Evolutionary conservation across 2,888 invertebrate species (phyloP).

Genomic region (Cactoblastis cactorum): DNA sequence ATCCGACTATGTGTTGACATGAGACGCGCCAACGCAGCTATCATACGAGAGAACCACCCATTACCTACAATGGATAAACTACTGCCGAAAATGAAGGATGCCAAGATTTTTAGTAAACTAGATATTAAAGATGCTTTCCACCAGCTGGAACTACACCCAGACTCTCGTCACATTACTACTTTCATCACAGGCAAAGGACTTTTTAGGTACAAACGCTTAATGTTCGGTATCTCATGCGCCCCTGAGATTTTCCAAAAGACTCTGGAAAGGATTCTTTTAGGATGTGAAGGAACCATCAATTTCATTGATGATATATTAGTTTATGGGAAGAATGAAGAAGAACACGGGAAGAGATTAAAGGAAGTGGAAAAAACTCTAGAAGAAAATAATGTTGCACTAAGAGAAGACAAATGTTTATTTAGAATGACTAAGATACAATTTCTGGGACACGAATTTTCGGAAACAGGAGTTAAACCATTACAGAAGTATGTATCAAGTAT

Average conservation of each 20-base stretch:
- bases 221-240: slow-evolving; percentile 51
- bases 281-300: not conserved
- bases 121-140: not conserved
- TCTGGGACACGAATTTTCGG: no score
- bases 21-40: slow-evolving; percentile 32
- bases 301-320: no score
- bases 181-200: slow-evolving; percentile 25
- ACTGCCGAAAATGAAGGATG: not conserved
- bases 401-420: no score
- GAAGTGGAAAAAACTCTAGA: no score
- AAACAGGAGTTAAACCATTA: no score
- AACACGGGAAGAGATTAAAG: no score
- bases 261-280: not conserved
- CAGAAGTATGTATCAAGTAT: no score
- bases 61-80: slow-evolving; percentile 29
- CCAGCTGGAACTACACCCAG: not conserved
- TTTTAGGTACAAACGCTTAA: slow-evolving; percentile 43
- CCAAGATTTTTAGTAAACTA: not conserved
- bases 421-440: no score
- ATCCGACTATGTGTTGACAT: slow-evolving; percentile 30
- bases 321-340: no score
- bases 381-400: no score
- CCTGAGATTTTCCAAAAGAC: slow-evolving; percentile 27
- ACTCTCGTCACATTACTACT: slow-evolving; percentile 26
- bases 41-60: slow-evolving; percentile 30